Conservation (phyloP, 2,888 invertebrate genomes). For the Lithophane socia region DNA sequence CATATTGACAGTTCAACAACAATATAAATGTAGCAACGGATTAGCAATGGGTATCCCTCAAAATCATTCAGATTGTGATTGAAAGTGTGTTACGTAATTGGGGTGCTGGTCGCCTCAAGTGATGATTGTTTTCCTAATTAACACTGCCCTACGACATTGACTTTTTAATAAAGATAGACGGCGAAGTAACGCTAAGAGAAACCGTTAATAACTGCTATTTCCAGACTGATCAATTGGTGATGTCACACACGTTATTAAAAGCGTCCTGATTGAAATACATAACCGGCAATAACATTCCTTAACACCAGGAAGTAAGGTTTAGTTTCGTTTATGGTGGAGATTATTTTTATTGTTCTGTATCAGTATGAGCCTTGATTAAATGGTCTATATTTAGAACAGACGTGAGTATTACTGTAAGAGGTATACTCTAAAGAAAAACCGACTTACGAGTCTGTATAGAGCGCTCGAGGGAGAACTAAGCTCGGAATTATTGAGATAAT, state of each 20-base stretch:
- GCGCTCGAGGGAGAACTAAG: constrained; percentile 23
- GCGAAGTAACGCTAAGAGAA: constrained; percentile 47
- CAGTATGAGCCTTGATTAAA: constrained; percentile 61
- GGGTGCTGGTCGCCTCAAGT: not conserved
- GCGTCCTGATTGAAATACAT: constrained; percentile 59
- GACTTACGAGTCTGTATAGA: constrained; percentile 8
- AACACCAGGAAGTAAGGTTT: constrained; percentile 47
- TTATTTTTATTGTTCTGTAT: constrained; percentile 54
- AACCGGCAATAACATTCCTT: constrained; percentile 43
- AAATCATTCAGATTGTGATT: too few species aligned
- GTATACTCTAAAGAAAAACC: constrained; percentile 4
- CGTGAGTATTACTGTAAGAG: constrained; percentile 28
- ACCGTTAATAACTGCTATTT: constrained; percentile 60
- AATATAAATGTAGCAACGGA: too few species aligned
- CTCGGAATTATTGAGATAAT: constrained; percentile 52
- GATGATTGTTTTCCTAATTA: constrained; percentile 35
- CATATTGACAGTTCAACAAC: too few species aligned
- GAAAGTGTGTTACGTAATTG: too few species aligned
- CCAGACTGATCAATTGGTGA: constrained; percentile 63
- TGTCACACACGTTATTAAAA: constrained; percentile 67
- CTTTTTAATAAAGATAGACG: constrained; percentile 59
- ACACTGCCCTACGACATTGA: constrained; percentile 56
- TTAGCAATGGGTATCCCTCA: too few species aligned
- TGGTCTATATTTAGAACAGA: constrained; percentile 61
- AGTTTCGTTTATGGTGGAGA: constrained; percentile 31